These are phyloP conservation scores for Aphodius granarius DNA, from an alignment of 2,888 invertebrate species.

Conservation along the genomic window DNA sequence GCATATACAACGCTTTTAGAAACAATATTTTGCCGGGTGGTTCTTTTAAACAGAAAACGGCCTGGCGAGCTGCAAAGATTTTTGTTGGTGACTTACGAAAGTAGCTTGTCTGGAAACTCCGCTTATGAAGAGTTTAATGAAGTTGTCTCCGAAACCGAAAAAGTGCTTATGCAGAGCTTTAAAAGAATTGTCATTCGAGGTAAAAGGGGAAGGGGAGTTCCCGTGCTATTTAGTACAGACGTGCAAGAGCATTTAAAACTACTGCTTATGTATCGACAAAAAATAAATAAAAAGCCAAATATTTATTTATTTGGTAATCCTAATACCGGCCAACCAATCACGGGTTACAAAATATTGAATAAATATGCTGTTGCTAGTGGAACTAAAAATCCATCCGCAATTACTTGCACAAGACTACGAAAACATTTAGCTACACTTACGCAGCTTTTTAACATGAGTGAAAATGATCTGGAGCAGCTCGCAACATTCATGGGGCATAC, in stretches of 20 bases:
- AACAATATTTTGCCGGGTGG: constrained; percentile 7
- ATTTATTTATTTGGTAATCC: constrained; percentile 15
- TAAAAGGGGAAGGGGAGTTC: constrained; percentile 16
- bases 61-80: constrained; percentile 18
- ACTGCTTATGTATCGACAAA: not conserved
- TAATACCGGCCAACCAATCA: constrained; percentile 21
- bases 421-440: constrained; percentile 37
- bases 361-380: constrained; percentile 32
- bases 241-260: not conserved
- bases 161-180: constrained; percentile 8
- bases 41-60: constrained; percentile 20
- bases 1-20: constrained; percentile 12
- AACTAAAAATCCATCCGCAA: constrained; percentile 28
- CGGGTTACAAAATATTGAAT: constrained; percentile 36
- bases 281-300: not conserved
- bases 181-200: constrained; percentile 17
- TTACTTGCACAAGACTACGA: constrained; percentile 33
- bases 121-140: constrained; percentile 14
- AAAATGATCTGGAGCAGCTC: constrained; percentile 35
- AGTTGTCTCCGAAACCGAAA: constrained; percentile 8
- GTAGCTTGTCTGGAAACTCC: not conserved
- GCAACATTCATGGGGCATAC: constrained; percentile 38
- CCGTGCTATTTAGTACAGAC: constrained; percentile 11
- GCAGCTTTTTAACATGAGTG: constrained; percentile 33
- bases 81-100: not conserved